Conservation (phyloP, 2,113 vertebrate species). For the Mesitornis unicolor region DNA sequence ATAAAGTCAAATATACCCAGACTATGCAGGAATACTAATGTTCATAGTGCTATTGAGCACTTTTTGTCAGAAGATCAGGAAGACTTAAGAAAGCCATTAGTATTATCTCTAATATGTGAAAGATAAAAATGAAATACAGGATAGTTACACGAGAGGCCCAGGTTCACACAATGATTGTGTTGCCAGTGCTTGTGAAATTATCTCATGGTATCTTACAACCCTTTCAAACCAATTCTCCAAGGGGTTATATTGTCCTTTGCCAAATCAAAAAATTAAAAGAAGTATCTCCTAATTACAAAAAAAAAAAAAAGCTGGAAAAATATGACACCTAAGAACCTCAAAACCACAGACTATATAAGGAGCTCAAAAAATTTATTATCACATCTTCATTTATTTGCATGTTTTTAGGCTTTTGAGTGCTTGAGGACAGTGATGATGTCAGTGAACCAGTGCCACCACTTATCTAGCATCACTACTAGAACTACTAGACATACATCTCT, state of each 20-base stretch:
- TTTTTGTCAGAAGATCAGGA: background rate
- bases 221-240: background rate
- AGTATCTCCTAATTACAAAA: background rate
- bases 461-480: background rate
- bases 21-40: background rate
- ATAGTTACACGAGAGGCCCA: background rate
- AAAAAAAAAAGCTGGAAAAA: background rate
- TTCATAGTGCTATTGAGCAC: background rate
- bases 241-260: background rate
- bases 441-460: background rate
- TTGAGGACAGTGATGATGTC: background rate
- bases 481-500: too few relatives aligned
- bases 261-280: background rate
- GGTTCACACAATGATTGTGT: background rate
- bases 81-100: background rate
- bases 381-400: background rate
- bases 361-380: background rate
- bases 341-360: background rate
- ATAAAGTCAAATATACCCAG: background rate
- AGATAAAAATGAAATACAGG: background rate
- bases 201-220: background rate
- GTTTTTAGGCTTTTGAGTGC: background rate
- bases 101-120: background rate
- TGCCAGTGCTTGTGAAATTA: background rate
- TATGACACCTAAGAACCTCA: background rate